Conservation (phyloP, 1,140 invertebrate genomes). For the Planococcus citri region DNA sequence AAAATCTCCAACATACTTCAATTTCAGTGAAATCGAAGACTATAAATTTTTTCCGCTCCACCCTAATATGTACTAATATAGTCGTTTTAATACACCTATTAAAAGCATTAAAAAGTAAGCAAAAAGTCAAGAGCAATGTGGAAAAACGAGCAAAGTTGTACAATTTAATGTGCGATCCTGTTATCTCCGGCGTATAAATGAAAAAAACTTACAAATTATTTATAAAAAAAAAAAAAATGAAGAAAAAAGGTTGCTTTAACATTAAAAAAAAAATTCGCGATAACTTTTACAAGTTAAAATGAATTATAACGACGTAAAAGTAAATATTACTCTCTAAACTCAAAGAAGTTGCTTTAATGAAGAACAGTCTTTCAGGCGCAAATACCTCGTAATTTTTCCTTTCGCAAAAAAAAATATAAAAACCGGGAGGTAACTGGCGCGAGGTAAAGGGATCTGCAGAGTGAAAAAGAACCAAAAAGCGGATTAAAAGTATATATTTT, state of each 20-base stretch:
- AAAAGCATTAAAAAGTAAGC: no score
- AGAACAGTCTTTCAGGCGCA: not conserved
- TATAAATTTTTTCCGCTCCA: no score
- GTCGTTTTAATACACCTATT: no score
- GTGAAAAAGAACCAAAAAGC: not conserved
- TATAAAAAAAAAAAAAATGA: not conserved
- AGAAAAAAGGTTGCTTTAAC: not conserved
- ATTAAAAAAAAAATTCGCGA: not conserved
- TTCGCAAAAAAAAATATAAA: not conserved
- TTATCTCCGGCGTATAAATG: not conserved
- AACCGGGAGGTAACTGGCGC: not conserved
- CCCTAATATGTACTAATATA: no score
- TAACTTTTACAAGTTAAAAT: not conserved
- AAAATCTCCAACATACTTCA: no score
- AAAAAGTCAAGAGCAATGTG: no score
- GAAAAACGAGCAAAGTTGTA: not conserved
- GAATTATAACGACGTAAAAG: not conserved
- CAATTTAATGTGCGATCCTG: not conserved
- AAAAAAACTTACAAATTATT: not conserved
- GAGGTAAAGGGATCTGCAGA: no score
- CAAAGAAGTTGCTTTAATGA: conserved; percentile 3
- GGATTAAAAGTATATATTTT: not conserved
- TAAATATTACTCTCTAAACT: not conserved
- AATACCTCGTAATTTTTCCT: not conserved
- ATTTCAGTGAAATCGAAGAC: no score